Percentiles rank a stretch among this genome's conserved stretches.
These are phyloP conservation scores for Pimpla rufipes DNA, from an alignment of 2,888 invertebrate species.

Conservation along the genomic window DNA sequence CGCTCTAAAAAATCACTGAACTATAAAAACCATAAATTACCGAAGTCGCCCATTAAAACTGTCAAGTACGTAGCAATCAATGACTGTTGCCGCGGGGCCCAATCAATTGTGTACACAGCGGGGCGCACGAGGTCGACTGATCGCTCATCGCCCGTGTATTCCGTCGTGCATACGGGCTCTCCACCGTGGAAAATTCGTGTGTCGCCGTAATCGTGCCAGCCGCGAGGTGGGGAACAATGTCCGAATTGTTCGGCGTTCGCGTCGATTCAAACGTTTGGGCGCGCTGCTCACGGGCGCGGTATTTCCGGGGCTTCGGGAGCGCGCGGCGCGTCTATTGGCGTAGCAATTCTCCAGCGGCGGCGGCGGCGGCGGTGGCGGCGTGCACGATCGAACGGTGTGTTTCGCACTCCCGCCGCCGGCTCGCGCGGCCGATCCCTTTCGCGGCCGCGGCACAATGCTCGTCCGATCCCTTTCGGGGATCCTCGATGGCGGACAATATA, in stretches of 20 bases:
- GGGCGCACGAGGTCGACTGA: conserved; percentile 2
- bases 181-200: background rate
- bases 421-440: conserved; percentile 28
- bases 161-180: background rate
- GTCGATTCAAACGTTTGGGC: conserved; percentile 78
- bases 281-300: conserved; percentile 82
- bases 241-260: conserved; percentile 73
- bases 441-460: conserved; percentile 20
- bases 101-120: conserved; percentile 15
- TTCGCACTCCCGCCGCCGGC: conserved; percentile 42
- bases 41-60: background rate
- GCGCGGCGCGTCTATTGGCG: conserved; percentile 76
- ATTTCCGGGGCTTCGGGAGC: conserved; percentile 82
- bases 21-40: background rate
- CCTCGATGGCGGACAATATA: background rate
- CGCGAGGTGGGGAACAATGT: conserved; percentile 70
- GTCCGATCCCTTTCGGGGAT: conserved; percentile 15
- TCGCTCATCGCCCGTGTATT: background rate
- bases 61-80: background rate
- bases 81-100: background rate
- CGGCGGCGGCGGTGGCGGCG: conserved; percentile 8
- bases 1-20: too few species aligned
- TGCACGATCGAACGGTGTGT: conserved; percentile 15
- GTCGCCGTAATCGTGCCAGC: background rate
- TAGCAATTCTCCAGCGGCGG: conserved; percentile 56